phyloP scores from a whole-genome alignment of 2,797 vertebrate genomes.

The Lophotriccus pileatus region DNA sequence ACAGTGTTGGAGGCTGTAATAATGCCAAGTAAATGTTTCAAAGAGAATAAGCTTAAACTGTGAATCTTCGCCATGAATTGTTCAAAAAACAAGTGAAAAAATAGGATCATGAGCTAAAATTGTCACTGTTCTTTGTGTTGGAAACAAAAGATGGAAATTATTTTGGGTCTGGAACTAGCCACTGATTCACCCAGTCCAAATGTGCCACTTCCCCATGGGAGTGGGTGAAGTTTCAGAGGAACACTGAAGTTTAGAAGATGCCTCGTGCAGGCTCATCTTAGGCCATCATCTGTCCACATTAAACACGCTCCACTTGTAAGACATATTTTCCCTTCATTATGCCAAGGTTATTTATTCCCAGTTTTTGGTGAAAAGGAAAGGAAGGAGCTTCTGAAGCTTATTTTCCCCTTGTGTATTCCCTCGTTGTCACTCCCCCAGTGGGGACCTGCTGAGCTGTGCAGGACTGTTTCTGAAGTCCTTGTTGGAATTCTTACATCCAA shows the following conservation, averaged over 20 bases:
- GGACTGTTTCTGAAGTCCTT: accelerated
- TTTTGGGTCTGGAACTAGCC: not conserved
- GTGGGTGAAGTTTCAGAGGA: not conserved
- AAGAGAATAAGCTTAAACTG: not conserved
- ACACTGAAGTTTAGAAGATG: not conserved
- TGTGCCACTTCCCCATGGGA: accelerated
- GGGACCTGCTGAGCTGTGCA: not conserved
- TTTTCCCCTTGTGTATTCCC: not conserved
- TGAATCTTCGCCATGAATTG: not conserved
- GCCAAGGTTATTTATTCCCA: not conserved
- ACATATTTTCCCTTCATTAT: not conserved
- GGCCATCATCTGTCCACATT: not conserved
- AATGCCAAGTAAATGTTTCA: not conserved
- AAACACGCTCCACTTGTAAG: not conserved
- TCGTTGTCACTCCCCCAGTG: not conserved
- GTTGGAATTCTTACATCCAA: not conserved
- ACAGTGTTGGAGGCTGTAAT: not conserved
- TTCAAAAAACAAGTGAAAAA: not conserved
- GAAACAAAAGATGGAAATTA: not conserved
- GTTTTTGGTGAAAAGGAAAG: not conserved
- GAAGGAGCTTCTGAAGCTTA: not conserved
- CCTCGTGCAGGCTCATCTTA: not conserved
- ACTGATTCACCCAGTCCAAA: not conserved
- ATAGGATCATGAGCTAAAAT: not conserved
- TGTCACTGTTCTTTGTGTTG: not conserved